Base-by-base conservation (phyloP, 1,140 invertebrate genomes). In the Anadara kagoshimensis region DNA sequence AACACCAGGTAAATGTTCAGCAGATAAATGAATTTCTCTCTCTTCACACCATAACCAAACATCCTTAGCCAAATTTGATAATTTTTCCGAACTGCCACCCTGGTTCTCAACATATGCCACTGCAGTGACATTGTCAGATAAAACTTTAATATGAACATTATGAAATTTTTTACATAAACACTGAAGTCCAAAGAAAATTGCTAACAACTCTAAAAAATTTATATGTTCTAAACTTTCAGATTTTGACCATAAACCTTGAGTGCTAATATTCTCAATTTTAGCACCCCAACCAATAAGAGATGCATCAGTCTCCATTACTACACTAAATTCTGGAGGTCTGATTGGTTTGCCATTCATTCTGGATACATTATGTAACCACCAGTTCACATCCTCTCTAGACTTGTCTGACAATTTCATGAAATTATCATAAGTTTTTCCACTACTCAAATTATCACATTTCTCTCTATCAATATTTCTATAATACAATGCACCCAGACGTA, bases 71-170 rank as follows among this genome's bases (percentile, higher is more conserved):
- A 54, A 22, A 69, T 77, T 44, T 2, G 47, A 20, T 14, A 29
- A 7, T 18, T 12, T 26, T 56, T 57, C 64, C 18, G 16, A 14
- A 29, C 54, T 63, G 43, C 70, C 70, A 18, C 70, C 70, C 69
- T 73, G 68, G 22, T 69, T 47, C 54, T 68, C 73, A 22, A 76
- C 49, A 56, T 73, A 73, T 3, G 70, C n/a, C 4, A 73, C 43
- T 43, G 64, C 65, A 49, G 58, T 63, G 43, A 29, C 24, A 66
- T 63, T 73, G 36, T 77, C 75, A 36, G 65, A 59, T 24, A 70
- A 41, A 36, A 78, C 36, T 1, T 51, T 5, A n/a, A 78, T 65
- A 74, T 72, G 65, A 16, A 58, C 44, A 62, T 66, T 10, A 16
- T 24, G 22, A n/a, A n/a, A 36, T 43, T 41, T 7, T n/a, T 22